A percentile compares a stretch with the other conserved stretches of the same genome.
Conservation (phyloP, 35 echinoderm and acorn worm species). For the Strongylocentrotus purpuratus region DNA sequence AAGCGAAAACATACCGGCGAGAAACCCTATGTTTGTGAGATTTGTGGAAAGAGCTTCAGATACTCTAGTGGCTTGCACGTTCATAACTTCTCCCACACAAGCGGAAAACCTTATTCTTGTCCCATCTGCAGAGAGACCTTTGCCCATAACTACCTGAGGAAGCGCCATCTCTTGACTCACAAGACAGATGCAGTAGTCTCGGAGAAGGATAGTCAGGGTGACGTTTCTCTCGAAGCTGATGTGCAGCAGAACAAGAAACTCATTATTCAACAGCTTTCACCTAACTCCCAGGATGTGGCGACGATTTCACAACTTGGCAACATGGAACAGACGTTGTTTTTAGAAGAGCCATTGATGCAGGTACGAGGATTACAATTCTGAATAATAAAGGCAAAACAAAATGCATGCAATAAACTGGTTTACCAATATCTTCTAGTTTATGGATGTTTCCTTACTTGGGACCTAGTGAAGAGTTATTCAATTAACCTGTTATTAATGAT, state of each 20-base stretch:
- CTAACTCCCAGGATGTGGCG: neutral
- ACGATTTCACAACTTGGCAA: neutral
- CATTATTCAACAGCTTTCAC: neutral
- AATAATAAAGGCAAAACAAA: no score
- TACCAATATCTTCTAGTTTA: no score
- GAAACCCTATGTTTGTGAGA: conserved; percentile 31
- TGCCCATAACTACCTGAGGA: conserved; percentile 31
- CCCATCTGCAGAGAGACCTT: conserved; percentile 1
- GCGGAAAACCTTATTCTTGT: conserved; percentile 15
- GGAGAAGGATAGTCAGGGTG: neutral
- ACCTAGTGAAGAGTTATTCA: no score
- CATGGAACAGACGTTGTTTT: neutral
- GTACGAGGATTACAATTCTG: neutral
- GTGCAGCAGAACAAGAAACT: neutral
- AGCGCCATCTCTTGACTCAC: conserved; percentile 26
- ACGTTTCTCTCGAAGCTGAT: neutral
- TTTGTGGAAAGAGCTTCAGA: conserved; percentile 16
- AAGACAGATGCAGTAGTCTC: neutral
- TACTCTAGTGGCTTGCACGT: conserved; percentile 29
- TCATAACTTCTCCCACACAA: conserved; percentile 20
- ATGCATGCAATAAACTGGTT: no score
- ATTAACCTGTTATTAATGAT: no score
- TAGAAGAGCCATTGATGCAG: neutral
- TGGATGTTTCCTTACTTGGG: no score
- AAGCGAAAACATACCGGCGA: neutral